Percentiles rank a stretch among this genome's conserved stretches.
Conservation (phyloP, 2,797 vertebrate genomes). For the Syndactyla subalaris region DNA sequence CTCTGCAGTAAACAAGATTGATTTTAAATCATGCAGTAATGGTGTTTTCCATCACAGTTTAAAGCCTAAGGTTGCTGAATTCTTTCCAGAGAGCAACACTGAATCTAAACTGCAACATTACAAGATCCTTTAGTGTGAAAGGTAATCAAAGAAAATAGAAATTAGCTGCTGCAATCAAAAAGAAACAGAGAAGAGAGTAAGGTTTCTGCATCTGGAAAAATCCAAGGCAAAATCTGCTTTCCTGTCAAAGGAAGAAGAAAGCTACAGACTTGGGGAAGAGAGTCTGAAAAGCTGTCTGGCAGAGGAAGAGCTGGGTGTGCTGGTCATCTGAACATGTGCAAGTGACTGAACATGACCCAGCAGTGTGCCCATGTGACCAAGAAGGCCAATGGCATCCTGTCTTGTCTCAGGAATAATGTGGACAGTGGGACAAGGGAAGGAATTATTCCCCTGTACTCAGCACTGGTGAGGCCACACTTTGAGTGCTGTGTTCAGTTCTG, state of each 20-base stretch:
- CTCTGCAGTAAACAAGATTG: neutral
- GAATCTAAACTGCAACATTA: neutral
- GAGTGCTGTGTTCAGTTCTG: neutral
- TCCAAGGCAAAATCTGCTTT: neutral
- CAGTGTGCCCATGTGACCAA: neutral
- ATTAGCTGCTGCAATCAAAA: neutral
- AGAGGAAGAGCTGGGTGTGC: rapidly evolving
- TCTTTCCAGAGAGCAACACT: neutral
- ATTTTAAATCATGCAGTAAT: conserved; percentile 7
- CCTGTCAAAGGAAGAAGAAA: neutral
- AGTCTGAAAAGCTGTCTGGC: neutral
- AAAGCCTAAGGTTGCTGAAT: neutral
- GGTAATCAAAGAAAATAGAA: neutral
- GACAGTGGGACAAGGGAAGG: neutral
- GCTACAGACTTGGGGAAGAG: neutral
- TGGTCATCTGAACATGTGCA: neutral
- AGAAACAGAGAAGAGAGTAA: neutral
- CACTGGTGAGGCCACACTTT: neutral
- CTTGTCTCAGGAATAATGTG: neutral
- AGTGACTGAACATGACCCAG: neutral
- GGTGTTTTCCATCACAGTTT: neutral
- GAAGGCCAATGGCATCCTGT: neutral
- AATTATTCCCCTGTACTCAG: too few relatives aligned
- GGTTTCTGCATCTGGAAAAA: neutral
- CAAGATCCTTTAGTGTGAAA: neutral